phyloP scores from a whole-genome alignment of 2,797 vertebrate genomes.

The Anas flavirostris region DNA sequence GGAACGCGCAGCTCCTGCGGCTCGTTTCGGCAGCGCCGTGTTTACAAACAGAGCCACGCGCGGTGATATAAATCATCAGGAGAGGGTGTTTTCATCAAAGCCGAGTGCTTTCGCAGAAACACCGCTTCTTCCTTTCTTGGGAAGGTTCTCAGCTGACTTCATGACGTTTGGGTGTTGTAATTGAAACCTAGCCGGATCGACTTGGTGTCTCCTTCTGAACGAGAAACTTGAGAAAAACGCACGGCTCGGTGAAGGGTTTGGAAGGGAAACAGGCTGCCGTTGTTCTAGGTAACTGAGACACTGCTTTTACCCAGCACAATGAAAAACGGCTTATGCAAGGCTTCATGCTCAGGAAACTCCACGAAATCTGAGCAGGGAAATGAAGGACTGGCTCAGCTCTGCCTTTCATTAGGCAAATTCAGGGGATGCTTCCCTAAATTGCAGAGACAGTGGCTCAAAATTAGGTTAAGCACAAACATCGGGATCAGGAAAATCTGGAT shows the following conservation, averaged over 20 bases:
- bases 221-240: neutral
- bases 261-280: neutral
- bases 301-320: neutral
- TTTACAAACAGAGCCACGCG: neutral
- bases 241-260: neutral
- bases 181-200: neutral
- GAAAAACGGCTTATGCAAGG: neutral
- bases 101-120: neutral
- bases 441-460: neutral
- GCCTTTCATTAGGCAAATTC: neutral
- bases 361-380: neutral
- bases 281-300: neutral
- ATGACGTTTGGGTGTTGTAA: neutral
- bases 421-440: neutral
- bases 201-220: constrained; percentile 14
- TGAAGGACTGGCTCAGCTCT: neutral
- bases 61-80: neutral
- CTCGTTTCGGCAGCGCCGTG: neutral
- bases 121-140: neutral
- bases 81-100: neutral
- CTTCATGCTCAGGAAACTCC: neutral
- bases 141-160: neutral
- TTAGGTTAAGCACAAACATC: neutral
- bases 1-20: neutral
- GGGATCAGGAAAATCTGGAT: neutral